Evolutionary conservation across 2,888 invertebrate genomes (phyloP), one percentile per base, ranked within the genome.

Genomic region (Ochropacha duplaris): DNA sequence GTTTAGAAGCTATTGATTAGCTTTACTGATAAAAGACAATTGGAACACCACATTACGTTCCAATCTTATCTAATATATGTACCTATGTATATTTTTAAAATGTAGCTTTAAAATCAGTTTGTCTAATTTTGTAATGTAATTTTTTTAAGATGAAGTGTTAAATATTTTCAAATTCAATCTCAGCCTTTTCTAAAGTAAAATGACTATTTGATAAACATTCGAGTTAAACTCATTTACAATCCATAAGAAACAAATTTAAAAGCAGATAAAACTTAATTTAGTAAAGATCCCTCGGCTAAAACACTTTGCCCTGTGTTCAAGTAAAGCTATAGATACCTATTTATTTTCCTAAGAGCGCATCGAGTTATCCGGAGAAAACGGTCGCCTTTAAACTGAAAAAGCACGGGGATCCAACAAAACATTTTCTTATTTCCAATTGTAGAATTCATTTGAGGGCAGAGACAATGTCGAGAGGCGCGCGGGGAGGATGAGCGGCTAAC

Each of bases 401-500:
- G 92, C 91, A 88, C 87, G 72, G 81, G 78, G 88, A 85, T 90
- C 88, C 91, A 88, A 91, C 92, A 92, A 92, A 92, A 92, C 92
- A 92, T 92, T 92, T 91, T 92, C 92, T 92, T 92, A 92, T 92
- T 92, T 92, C 91, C 91, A 92, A 92, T 92, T 92, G 92, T 92
- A 92, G 92, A 92, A 92, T 92, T 92, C 92, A 92, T 92, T 92
- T 92, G 91, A 92, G 92, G 91, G 92, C 87, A 92, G 92, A 92
- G 92, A 92, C 92, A 92, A 92, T 92, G 92, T 89, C 86, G 91
- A 81, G 89, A 79, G 88, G 88, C 87, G 89, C 91, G 91, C 88
- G 92, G 92, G 92, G 92, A 89, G 92, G 93, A 91, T 92, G 92
- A 91, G 86, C 91, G 88, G 93, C 94, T 95, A 95, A 95, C 95